Percentiles rank a stretch among this genome's conserved stretches.
Evolutionary conservation across 2,888 invertebrate species (phyloP).

Genomic region (Troides oblongomaculatus): DNA sequence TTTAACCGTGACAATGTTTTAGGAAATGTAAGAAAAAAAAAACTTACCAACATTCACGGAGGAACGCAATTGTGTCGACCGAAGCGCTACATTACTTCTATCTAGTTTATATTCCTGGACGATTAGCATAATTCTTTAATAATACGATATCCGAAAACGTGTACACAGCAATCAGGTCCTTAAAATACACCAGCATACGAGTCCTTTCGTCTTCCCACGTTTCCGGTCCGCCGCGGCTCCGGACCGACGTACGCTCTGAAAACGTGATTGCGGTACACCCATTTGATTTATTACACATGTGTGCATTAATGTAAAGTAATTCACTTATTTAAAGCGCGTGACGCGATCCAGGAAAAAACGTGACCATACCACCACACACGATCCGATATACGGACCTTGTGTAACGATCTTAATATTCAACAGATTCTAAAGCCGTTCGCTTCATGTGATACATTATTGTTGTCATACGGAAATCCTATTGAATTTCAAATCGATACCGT

Average conservation of each 20-base stretch:
- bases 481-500: slow-evolving; percentile 26
- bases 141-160: slow-evolving; percentile 36
- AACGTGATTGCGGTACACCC: slow-evolving; percentile 25
- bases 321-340: slow-evolving; percentile 28
- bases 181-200: slow-evolving; percentile 3
- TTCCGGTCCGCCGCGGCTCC: slow-evolving; percentile 9
- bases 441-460: slow-evolving; percentile 21
- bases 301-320: slow-evolving; percentile 31
- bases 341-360: slow-evolving; percentile 28
- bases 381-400: slow-evolving; percentile 19
- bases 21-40: slow-evolving; percentile 4
- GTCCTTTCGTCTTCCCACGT: neutral
- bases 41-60: slow-evolving; percentile 11
- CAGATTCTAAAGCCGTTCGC: slow-evolving; percentile 10
- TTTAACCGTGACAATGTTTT: neutral
- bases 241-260: slow-evolving; percentile 21
- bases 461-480: slow-evolving; percentile 27
- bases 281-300: slow-evolving; percentile 30
- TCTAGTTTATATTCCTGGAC: slow-evolving; percentile 49
- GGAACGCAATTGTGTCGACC: slow-evolving; percentile 7
- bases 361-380: slow-evolving; percentile 23
- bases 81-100: slow-evolving; percentile 44
- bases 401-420: slow-evolving; percentile 29
- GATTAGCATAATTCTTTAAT: slow-evolving; percentile 59
- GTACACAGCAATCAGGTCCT: slow-evolving; percentile 24